phyloP scores from a whole-genome alignment of 2,888 invertebrate species.

The Nemurella pictetii region DNA sequence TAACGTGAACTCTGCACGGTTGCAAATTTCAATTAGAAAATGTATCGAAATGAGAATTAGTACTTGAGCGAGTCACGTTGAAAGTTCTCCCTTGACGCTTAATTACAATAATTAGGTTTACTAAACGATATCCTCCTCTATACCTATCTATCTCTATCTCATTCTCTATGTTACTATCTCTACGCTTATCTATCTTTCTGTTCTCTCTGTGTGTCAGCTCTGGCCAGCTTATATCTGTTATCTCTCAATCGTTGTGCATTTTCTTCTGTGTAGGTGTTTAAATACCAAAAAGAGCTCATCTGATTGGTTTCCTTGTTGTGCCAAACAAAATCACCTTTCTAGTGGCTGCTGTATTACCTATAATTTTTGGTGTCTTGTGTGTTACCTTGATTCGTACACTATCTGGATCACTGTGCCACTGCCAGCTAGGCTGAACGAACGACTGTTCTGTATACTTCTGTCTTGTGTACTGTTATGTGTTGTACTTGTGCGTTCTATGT shows the following conservation, averaged over 20 bases:
- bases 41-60: background rate
- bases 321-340: conserved; percentile 33
- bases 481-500: conserved; percentile 36
- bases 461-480: conserved; percentile 39
- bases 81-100: conserved; percentile 7
- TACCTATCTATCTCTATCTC: conserved; percentile 20
- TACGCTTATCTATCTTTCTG: conserved; percentile 41
- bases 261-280: conserved; percentile 42
- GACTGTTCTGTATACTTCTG: conserved; percentile 38
- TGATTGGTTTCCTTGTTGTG: conserved; percentile 17
- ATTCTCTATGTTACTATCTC: conserved; percentile 36
- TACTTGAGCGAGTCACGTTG: background rate
- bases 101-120: background rate
- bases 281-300: conserved; percentile 25
- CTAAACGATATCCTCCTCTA: background rate
- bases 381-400: conserved; percentile 34
- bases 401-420: conserved; percentile 31
- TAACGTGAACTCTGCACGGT: background rate
- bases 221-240: conserved; percentile 38
- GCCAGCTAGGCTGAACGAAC: background rate
- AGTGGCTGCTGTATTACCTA: conserved; percentile 39
- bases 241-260: conserved; percentile 35
- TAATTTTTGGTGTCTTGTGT: conserved; percentile 36
- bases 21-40: background rate
- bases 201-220: conserved; percentile 41